Conservation (phyloP, 2,797 vertebrate species). For the Clangula hyemalis region DNA sequence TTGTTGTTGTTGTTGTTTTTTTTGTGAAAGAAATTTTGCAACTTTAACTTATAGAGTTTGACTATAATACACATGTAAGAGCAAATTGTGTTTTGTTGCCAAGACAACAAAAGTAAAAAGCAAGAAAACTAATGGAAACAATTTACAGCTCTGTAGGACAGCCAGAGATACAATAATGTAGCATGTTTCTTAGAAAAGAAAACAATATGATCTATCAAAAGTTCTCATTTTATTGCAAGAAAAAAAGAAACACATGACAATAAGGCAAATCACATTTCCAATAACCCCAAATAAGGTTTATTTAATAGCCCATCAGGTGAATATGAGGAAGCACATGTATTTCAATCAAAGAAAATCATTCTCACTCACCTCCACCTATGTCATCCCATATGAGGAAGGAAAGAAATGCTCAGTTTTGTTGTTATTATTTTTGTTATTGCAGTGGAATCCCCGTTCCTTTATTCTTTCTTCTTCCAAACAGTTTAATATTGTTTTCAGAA, state of each 20-base stretch:
- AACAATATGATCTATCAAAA: constrained; percentile 55
- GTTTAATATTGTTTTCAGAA: background rate
- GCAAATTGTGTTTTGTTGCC: constrained; percentile 69
- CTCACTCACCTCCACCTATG: background rate
- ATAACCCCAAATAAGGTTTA: background rate
- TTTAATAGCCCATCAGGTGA: constrained; percentile 2
- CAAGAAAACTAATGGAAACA: constrained; percentile 70
- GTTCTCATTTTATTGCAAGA: constrained; percentile 56
- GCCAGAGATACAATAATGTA: constrained; percentile 44
- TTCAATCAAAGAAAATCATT: constrained; percentile 15
- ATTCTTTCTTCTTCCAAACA: background rate
- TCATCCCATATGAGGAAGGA: background rate
- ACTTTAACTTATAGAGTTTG: background rate
- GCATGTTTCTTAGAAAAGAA: constrained; percentile 56
- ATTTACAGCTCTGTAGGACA: constrained; percentile 71
- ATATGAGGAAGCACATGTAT: constrained; percentile 14
- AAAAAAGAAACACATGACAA: background rate
- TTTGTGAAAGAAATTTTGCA: constrained; percentile 40
- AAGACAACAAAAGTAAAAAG: constrained; percentile 70
- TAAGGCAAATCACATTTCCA: constrained; percentile 45
- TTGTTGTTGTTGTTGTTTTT: no score
- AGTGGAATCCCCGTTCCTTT: background rate
- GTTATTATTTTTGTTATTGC: background rate
- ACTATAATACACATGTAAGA: constrained; percentile 41
- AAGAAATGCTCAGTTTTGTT: background rate